These are phyloP conservation scores for Pemphredon lugubris DNA, from an alignment of 2,888 invertebrate genomes.

Conservation along the genomic window DNA sequence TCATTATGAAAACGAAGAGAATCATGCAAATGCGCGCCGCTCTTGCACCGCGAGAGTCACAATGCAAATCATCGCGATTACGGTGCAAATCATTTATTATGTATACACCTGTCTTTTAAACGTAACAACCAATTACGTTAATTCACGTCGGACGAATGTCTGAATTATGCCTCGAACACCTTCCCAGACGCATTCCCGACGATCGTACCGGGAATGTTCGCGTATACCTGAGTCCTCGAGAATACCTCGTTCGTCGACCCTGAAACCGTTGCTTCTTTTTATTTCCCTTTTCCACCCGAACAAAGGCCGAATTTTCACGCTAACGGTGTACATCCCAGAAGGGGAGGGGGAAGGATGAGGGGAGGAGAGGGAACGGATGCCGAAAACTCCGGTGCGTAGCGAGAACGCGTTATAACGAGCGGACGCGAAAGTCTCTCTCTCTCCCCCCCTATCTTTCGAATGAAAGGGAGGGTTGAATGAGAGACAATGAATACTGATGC, in stretches of 20 bases:
- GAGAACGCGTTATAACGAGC: slow-evolving; percentile 7
- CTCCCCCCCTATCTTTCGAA: too few species aligned
- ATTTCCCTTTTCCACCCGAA: slow-evolving; percentile 7
- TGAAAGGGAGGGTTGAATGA: slow-evolving; percentile 43
- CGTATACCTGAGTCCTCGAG: slow-evolving; percentile 2
- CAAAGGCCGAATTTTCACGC: slow-evolving; percentile 40
- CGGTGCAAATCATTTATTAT: slow-evolving; percentile 31
- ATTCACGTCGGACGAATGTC: slow-evolving; percentile 1
- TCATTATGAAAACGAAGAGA: too few species aligned
- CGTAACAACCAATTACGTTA: slow-evolving; percentile 4
- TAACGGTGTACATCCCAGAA: too few species aligned
- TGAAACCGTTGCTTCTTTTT: neutral
- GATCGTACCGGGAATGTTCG: neutral
- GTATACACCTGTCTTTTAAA: slow-evolving; percentile 17
- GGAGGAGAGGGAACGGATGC: neutral
- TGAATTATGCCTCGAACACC: slow-evolving; percentile 3
- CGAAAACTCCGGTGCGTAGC: neutral
- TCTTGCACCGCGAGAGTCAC: too few species aligned
- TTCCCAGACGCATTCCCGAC: slow-evolving; percentile 1
- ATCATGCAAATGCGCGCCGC: too few species aligned
- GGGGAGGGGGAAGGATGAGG: slow-evolving; percentile 13
- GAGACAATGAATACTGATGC: slow-evolving; percentile 46
- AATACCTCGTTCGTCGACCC: slow-evolving; percentile 15
- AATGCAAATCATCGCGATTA: slow-evolving; percentile 16
- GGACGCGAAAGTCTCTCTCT: slow-evolving; percentile 28